Evolutionary conservation across 2,113 vertebrate genomes (phyloP), one percentile per base, ranked within the genome.

Genomic region (Corapipo altera): DNA sequence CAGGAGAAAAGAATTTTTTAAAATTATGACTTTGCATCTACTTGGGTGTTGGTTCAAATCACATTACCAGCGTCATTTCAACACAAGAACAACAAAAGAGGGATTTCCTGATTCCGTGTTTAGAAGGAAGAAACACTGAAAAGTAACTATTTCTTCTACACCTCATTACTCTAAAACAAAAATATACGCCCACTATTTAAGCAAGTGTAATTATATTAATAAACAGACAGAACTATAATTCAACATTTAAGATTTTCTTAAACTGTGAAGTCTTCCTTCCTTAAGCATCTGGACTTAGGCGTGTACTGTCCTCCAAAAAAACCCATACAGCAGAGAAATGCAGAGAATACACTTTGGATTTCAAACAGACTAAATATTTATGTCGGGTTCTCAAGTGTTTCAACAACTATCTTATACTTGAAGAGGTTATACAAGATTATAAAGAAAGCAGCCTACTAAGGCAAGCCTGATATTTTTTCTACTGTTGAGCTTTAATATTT

Each of bases 281-380:
- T 59, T n/a, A 58, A 64, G 39, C 54, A 49, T 59, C 20, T 33
- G 48, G 48, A 84, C 26, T 77, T 43, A 39, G 82, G 41, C 22
- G 61, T 4, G 11, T 54, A 21, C 19, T 67, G 71, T 28, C 33
- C 41, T 77, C 43, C 18, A 39, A 65, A 85, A 48, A 88, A 70
- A 9, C 3, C 35, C 12, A 5, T 1, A 12, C 3, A 65, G n/a
- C 66, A 66, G 13, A 65, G 30, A 85, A 82, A 78, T 14, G 77
- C 26, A 59, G n/a, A 73, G 24, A 85, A 76, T n/a, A 35, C 17
- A 24, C 26, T 58, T 46, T 10, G 21, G 44, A 79, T 89, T 92
- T 91, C 77, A 91, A 64, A 67, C 24, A 87, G 87, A 91, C 74
- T 55, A 95, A 89, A 72, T 85, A 94, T 88, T 96, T 95, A 82